Base-by-base conservation (phyloP, 2,113 vertebrate species). In the Pycnonotus jocosus region DNA sequence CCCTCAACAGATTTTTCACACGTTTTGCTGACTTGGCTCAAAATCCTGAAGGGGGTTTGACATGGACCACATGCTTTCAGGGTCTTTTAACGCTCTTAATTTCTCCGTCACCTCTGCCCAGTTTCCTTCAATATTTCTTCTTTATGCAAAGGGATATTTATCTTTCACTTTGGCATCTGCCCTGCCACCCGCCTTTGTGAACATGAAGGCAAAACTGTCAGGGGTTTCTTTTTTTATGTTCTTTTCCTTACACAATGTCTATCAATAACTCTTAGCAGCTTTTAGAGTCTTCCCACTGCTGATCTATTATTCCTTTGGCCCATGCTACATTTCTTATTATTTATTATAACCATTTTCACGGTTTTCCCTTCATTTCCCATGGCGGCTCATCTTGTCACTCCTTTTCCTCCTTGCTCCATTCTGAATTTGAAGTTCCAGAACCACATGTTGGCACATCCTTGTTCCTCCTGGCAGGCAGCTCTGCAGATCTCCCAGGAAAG, bases 301-400 rank as follows among this genome's bases (percentile, higher is more conserved):
- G 77, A 87, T 92, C 86, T 94, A 94, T 96, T 90, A 94, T 82
- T 93, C 80, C 76, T 96, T 93, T 97, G 92, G 90, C 91, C 92
- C 85, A 11, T 73, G 69, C 71, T 83, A 95, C 79, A 37, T 73
- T 81, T 88, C 65, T 74, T 80, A 53, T 94, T 96, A 90, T 96
- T 96, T 94, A 94, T 94, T 82, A 87, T 61, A 86, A 82, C 88
- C 71, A 61, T 86, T 93, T 93, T 83, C 86, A 61, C 40, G 12
- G 31, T 61, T 92, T 88, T 91, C 72, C 80, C 83, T 95, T 93
- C 72, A 66, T 94, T 96, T 95, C 95, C 93, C 90, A 86, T 72
- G 83, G 61, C 0, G 2, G 81, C 92, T 96, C 51, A 51, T 87
- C 93, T 71, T 58, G 56, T 96, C 86, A 70, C 77, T 92, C n/a